Conservation (phyloP, 2,888 invertebrate genomes). For the Apodemia mormo region DNA sequence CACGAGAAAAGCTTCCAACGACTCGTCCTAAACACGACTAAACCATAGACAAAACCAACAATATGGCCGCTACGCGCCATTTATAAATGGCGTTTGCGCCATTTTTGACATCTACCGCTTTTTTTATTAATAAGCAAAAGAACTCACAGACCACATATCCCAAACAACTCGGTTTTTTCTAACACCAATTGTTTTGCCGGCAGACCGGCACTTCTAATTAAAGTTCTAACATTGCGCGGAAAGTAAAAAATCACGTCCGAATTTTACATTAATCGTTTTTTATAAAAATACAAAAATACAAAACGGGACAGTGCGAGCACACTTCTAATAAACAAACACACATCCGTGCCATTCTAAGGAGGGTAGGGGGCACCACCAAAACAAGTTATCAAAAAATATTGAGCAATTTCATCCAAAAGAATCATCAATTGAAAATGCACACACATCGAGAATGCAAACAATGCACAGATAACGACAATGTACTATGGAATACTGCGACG, state of each 20-base stretch:
- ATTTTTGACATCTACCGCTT: conserved; percentile 31
- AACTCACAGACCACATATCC: conserved; percentile 71
- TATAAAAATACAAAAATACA: conserved; percentile 82
- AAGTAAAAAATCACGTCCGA: conserved; percentile 75
- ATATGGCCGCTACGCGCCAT: conserved; percentile 12
- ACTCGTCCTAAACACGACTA: conserved; percentile 4
- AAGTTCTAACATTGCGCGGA: conserved; percentile 62
- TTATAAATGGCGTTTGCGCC: conserved; percentile 13
- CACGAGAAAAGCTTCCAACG: neutral
- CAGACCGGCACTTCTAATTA: conserved; percentile 18
- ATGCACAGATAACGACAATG: conserved; percentile 16
- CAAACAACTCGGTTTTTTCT: conserved; percentile 69
- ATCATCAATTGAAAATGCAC: conserved; percentile 58
- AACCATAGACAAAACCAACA: conserved; percentile 14
- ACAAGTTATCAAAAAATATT: conserved; percentile 63
- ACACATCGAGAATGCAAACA: conserved; percentile 43
- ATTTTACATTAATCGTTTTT: conserved; percentile 74
- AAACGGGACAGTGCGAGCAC: conserved; percentile 79
- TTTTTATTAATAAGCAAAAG: conserved; percentile 33
- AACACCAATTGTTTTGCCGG: conserved; percentile 59
- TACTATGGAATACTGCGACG: neutral
- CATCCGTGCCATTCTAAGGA: conserved; percentile 61
- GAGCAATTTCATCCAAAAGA: conserved; percentile 74
- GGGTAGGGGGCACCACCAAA: conserved; percentile 65
- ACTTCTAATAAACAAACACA: conserved; percentile 52